Evolutionary conservation across 2,888 invertebrate genomes (phyloP).

Genomic region (Cataglyphis cursor): DNA sequence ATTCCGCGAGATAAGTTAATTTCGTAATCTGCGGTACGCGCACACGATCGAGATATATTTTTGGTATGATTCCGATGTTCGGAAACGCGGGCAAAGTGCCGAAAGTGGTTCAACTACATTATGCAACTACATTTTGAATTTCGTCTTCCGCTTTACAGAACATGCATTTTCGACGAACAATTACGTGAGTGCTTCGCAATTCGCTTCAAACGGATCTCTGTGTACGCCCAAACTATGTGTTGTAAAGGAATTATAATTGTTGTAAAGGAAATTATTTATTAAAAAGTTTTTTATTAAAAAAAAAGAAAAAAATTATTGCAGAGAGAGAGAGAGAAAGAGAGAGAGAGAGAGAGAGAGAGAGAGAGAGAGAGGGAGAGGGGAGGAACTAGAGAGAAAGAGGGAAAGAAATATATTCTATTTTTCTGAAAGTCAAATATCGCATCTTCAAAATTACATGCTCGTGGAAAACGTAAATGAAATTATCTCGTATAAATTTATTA

Average conservation of each 20-base stretch:
- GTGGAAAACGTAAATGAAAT: constrained; percentile 8
- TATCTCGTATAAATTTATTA: background rate
- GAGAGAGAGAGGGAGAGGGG: background rate
- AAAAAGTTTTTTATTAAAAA: background rate
- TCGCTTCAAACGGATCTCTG: background rate
- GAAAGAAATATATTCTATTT: background rate
- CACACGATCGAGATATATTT: background rate
- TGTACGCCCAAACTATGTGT: background rate
- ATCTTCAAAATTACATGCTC: background rate
- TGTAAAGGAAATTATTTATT: constrained; percentile 11
- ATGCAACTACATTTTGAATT: background rate
- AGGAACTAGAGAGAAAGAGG: background rate
- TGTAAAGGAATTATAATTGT: constrained; percentile 3
- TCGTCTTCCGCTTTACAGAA: background rate
- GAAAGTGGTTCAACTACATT: background rate
- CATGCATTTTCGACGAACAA: background rate
- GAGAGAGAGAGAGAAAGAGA: background rate
- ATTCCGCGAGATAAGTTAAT: constrained; percentile 1
- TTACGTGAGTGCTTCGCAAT: background rate
- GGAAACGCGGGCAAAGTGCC: background rate
- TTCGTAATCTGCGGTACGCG: background rate
- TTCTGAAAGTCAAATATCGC: constrained; percentile 18
- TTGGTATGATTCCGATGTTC: background rate
- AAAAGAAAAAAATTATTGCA: background rate
- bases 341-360: too few relatives aligned